These are phyloP conservation scores for Sphaerodactylus townsendi DNA, from an alignment of 2,113 vertebrate species.

Conservation along the genomic window DNA sequence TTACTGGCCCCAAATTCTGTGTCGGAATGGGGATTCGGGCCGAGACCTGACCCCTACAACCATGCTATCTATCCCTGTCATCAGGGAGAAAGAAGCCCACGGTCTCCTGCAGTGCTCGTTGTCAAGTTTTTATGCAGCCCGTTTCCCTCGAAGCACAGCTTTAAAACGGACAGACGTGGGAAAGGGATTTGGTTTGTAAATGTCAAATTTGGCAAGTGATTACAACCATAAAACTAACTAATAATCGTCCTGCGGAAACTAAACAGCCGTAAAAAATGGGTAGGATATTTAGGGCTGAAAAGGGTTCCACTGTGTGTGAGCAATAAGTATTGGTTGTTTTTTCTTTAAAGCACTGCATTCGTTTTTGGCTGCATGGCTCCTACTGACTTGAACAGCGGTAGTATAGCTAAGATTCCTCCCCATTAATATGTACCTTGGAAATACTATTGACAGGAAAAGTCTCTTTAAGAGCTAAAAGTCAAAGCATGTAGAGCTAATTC, in stretches of 20 bases:
- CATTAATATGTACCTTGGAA: slow-evolving; percentile 19
- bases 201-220: slow-evolving; percentile 18
- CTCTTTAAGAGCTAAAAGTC: slow-evolving; percentile 31
- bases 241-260: slow-evolving; percentile 4
- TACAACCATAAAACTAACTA: slow-evolving; percentile 14
- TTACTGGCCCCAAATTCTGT: no score
- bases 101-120: neutral
- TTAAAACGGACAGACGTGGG: neutral
- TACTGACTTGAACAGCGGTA: slow-evolving; percentile 14
- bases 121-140: neutral
- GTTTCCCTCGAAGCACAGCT: neutral
- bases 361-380: neutral
- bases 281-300: slow-evolving; percentile 17
- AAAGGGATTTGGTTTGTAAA: slow-evolving; percentile 1
- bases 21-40: no score
- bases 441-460: slow-evolving; percentile 17
- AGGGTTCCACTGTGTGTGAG: neutral
- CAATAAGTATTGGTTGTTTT: slow-evolving; percentile 20
- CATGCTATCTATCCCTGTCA: neutral
- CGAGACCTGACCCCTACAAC: no score
- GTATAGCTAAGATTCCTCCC: slow-evolving; percentile 18
- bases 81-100: neutral
- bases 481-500: slow-evolving; percentile 21
- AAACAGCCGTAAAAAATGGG: neutral
- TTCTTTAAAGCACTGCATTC: slow-evolving; percentile 11